Percentiles rank a stretch among this genome's conserved stretches.
Evolutionary conservation across 2,888 invertebrate genomes (phyloP).

Genomic region (Pseudococcus viburni): DNA sequence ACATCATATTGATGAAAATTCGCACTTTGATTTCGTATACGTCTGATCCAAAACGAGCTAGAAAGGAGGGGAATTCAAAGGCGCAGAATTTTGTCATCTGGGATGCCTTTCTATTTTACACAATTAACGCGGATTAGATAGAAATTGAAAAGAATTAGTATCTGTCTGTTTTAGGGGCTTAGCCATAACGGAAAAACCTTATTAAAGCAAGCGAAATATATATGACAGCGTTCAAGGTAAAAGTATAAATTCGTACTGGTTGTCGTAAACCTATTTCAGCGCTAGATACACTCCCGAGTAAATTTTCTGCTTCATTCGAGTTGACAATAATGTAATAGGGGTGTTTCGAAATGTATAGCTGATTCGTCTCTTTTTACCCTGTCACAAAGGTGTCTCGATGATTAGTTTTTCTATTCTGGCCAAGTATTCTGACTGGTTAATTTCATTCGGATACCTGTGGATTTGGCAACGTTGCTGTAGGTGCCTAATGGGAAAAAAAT

Average conservation of each 20-base stretch:
- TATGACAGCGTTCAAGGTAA: slow-evolving; percentile 52
- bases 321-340: slow-evolving; percentile 32
- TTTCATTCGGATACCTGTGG: background rate
- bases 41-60: background rate
- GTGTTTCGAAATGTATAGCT: background rate
- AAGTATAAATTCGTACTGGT: slow-evolving; percentile 43
- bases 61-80: background rate
- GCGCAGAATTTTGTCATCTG: slow-evolving; percentile 12
- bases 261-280: slow-evolving; percentile 42
- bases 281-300: background rate
- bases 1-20: background rate
- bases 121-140: slow-evolving; percentile 43
- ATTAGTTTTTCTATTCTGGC: background rate
- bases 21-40: background rate
- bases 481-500: background rate
- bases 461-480: background rate
- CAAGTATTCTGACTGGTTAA: background rate
- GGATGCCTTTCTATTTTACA: slow-evolving; percentile 17
- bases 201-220: slow-evolving; percentile 51
- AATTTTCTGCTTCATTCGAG: slow-evolving; percentile 35
- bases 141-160: slow-evolving; percentile 52
- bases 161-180: slow-evolving; percentile 50
- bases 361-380: background rate
- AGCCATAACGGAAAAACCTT: slow-evolving; percentile 50
- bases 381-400: background rate